These are phyloP conservation scores for Littorina saxatilis DNA, from an alignment of 1,140 invertebrate species.

Conservation along the genomic window DNA sequence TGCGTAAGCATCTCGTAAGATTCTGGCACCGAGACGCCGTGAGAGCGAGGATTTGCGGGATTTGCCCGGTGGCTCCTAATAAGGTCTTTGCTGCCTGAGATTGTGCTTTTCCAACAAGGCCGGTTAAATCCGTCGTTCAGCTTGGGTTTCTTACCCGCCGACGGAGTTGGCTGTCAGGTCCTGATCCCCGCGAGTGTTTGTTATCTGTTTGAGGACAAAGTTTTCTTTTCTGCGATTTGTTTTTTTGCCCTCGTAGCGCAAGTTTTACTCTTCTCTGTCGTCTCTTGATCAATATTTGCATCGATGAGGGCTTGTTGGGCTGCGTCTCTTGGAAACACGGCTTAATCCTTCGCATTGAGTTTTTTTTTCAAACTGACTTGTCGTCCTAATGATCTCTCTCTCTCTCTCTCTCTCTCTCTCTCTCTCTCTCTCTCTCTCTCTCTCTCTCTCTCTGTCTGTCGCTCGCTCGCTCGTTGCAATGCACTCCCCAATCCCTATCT, in stretches of 20 bases:
- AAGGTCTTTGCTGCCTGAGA: conserved; percentile 21
- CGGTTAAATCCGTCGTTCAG: conserved; percentile 26
- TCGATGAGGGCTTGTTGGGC: background rate
- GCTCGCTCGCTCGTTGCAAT: background rate
- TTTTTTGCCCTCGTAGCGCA: background rate
- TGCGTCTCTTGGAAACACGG: background rate
- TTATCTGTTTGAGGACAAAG: background rate
- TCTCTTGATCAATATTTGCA: conserved; percentile 27
- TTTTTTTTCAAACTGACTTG: too few species aligned
- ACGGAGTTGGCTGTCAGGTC: background rate
- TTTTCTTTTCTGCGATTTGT: background rate
- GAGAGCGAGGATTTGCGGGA: background rate
- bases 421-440: background rate
- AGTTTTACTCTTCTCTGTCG: background rate
- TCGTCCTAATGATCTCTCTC: background rate
- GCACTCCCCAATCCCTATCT: background rate
- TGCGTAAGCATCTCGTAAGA: conserved; percentile 12
- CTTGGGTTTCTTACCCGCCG: conserved; percentile 1
- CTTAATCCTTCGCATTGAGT: too few species aligned
- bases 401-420: background rate
- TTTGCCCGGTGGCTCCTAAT: conserved; percentile 14
- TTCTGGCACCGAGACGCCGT: background rate
- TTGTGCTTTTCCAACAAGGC: conserved; percentile 24
- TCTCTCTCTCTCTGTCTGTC: background rate
- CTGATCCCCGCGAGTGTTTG: background rate